Evolutionary conservation across 2,113 vertebrate genomes (phyloP), one percentile per base, ranked within the genome.

Genomic region (Oreochromis aureus): DNA sequence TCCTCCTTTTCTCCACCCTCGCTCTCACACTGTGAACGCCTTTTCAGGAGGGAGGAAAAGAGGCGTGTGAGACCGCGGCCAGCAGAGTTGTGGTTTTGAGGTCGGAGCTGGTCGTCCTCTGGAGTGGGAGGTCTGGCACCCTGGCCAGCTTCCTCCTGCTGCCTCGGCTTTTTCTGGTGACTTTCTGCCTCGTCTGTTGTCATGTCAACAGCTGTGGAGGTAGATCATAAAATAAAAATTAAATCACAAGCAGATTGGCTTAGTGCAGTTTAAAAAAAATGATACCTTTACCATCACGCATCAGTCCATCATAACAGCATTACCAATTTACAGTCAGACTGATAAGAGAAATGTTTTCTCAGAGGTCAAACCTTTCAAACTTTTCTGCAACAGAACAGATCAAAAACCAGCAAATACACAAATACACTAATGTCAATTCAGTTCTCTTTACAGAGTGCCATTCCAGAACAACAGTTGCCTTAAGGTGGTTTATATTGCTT

Each of bases 31-130:
- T 99, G 98, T 30, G 98, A 98, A 63, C 97, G 98, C 53, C 97
- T 97, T 94, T 98, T 99, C 92, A 99, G 96, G 91, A 99, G 97
- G 71, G 98, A 98, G 34, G 98, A 98, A 89, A 99, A 98, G 27
- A 99, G 96, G 63, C 98, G 98, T 36, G 99, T 98, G 55, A 99
- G 96, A 11, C 98, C 97, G 0, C 97, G 97, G 7, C 96, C 91
- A 27, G 98, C 97, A 0, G 98, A 96, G 19, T 95, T 90, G 19
- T 94, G 95, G 85, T 93, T 94, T 13, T 95, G 96, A n/a, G 96
- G 97, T 90, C 87, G 97, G 82, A 93, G 95, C 89, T 96, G 95
- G 91, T 97, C 97, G 85, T 98, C 93, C 94, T 95, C 93, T 1
- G 93, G 89, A 2, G 92, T 96, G 88, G 1, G 96, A 59, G 80